Evolutionary conservation across 2,113 vertebrate genomes (phyloP).

Genomic region (Recurvirostra avosetta): DNA sequence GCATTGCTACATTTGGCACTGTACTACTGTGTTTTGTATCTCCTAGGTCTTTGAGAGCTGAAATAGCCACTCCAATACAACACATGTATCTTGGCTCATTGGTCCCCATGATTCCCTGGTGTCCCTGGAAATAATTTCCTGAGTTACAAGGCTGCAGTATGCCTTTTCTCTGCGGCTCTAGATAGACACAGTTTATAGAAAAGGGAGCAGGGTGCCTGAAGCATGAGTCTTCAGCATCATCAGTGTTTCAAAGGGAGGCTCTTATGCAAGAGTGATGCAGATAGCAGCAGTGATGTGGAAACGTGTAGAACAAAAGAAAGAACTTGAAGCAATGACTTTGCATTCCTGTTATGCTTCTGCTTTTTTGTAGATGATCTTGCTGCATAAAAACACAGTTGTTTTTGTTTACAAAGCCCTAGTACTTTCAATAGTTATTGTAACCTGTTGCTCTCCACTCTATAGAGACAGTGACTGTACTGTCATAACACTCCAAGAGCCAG

Average conservation of each 20-base stretch:
- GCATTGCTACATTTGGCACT: neutral
- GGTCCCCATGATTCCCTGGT: neutral
- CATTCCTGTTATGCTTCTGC: neutral
- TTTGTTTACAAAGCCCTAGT: neutral
- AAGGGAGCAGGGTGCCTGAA: neutral
- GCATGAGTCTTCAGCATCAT: neutral
- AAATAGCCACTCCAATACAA: neutral
- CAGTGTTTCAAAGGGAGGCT: neutral
- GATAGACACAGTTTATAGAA: neutral
- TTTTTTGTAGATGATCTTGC: neutral
- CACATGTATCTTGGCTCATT: rapidly evolving
- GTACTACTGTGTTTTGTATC: neutral
- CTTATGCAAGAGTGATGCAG: neutral
- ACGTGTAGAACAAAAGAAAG: neutral
- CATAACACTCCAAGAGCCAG: neutral
- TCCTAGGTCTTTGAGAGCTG: neutral
- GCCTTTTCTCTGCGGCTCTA: neutral
- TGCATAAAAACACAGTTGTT: neutral
- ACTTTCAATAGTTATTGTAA: neutral
- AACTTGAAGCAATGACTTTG: neutral
- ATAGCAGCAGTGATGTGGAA: neutral
- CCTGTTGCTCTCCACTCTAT: neutral
- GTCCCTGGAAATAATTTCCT: neutral
- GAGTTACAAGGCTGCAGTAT: neutral
- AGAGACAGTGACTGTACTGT: neutral